Evolutionary conservation across 2,797 vertebrate genomes (phyloP).

Genomic region (Orestias chungarensis): DNA sequence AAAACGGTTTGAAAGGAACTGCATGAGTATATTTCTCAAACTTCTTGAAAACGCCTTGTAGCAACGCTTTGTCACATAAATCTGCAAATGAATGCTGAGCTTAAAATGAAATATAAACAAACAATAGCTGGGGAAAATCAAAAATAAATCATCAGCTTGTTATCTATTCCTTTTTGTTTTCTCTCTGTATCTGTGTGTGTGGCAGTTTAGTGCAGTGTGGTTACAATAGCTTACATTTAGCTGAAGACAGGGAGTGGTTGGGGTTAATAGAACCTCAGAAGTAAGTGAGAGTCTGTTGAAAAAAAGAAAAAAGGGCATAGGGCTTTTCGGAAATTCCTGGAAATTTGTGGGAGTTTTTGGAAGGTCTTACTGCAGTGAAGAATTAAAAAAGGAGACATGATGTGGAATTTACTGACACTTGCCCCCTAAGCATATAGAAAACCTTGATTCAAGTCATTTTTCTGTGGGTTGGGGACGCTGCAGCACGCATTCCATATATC

Average conservation of each 20-base stretch:
- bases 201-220: rapidly evolving
- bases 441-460: background rate
- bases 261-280: background rate
- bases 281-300: background rate
- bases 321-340: background rate
- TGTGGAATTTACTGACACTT: background rate
- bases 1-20: background rate
- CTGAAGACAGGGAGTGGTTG: background rate
- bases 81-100: background rate
- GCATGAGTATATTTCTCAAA: background rate
- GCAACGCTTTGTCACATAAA: too few species aligned
- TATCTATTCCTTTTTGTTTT: background rate
- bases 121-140: slow-evolving; percentile 52
- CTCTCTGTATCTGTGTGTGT: background rate
- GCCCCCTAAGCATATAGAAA: background rate
- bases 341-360: slow-evolving; percentile 7
- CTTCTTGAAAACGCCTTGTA: background rate
- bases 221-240: background rate
- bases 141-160: slow-evolving; percentile 53
- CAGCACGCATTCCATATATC: slow-evolving; percentile 25
- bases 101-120: background rate
- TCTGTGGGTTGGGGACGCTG: background rate
- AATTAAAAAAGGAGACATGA: background rate
- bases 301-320: background rate
- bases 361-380: background rate